Conservation (phyloP, 2,113 vertebrate species). For the Chamaetylas fuelleborni region DNA sequence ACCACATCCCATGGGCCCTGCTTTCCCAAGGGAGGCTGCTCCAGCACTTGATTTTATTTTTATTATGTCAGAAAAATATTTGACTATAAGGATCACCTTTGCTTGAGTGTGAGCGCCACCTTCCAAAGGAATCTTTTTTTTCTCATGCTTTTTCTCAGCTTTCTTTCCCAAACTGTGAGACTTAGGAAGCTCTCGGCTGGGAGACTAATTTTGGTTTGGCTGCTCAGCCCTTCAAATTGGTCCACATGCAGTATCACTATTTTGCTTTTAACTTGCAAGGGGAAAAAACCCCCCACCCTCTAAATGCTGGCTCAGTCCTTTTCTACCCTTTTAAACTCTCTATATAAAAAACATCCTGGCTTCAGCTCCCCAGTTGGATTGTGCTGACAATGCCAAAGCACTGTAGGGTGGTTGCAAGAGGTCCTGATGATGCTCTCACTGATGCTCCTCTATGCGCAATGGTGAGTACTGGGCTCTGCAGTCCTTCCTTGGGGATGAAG, state of each 20-base stretch:
- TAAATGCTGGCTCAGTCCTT: slow-evolving; percentile 35
- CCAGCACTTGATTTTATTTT: background rate
- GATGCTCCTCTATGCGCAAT: background rate
- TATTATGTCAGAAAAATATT: slow-evolving; percentile 66
- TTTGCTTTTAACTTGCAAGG: slow-evolving; percentile 82
- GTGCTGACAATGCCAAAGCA: background rate
- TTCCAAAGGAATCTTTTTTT: slow-evolving; percentile 49
- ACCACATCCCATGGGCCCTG: too few relatives aligned
- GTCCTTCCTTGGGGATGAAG: background rate
- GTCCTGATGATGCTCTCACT: background rate
- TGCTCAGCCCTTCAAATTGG: slow-evolving; percentile 62
- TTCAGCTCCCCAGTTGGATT: background rate
- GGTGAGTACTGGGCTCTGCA: accelerated
- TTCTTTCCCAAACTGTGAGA: slow-evolving; percentile 74
- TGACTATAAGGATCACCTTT: slow-evolving; percentile 68
- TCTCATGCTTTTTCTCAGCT: slow-evolving; percentile 37
- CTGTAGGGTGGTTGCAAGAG: background rate
- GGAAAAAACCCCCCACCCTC: background rate
- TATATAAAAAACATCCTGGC: background rate
- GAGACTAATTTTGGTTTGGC: slow-evolving; percentile 89
- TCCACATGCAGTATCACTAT: slow-evolving; percentile 90
- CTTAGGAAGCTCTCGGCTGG: slow-evolving; percentile 83
- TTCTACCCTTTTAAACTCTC: slow-evolving; percentile 37
- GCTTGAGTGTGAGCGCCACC: slow-evolving; percentile 35
- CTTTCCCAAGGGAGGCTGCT: too few relatives aligned